Evolutionary conservation across 2,888 invertebrate genomes (phyloP).

Genomic region (Hirtodrosophila cameraria): DNA sequence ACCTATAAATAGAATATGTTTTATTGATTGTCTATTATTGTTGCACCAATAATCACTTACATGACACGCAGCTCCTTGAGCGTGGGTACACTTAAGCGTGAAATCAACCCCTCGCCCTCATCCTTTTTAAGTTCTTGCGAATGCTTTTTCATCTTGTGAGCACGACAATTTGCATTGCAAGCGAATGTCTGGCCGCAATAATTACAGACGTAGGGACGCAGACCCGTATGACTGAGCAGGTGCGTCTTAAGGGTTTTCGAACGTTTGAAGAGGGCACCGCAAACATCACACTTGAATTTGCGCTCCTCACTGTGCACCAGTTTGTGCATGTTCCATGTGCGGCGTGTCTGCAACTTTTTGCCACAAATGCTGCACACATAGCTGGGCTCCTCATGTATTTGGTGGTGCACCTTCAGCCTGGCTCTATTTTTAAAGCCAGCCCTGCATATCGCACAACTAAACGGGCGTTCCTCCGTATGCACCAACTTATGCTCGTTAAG

Average conservation of each 20-base stretch:
- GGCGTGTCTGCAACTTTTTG: slow-evolving; percentile 83
- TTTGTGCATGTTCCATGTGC: slow-evolving; percentile 84
- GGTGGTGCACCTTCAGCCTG: slow-evolving; percentile 82
- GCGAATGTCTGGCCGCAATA: slow-evolving; percentile 83
- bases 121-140: slow-evolving; percentile 80
- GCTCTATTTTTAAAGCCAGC: slow-evolving; percentile 82
- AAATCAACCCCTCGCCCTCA: slow-evolving; percentile 69
- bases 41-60: slow-evolving; percentile 52
- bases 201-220: slow-evolving; percentile 82
- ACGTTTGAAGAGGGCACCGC: slow-evolving; percentile 82
- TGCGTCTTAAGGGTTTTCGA: slow-evolving; percentile 83
- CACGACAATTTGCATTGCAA: slow-evolving; percentile 83
- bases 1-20: slow-evolving; percentile 20
- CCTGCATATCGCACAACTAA: slow-evolving; percentile 83
- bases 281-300: slow-evolving; percentile 82
- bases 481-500: slow-evolving; percentile 85
- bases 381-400: slow-evolving; percentile 83
- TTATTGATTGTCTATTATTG: background rate
- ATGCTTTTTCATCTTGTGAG: slow-evolving; percentile 83
- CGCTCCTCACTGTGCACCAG: slow-evolving; percentile 82
- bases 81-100: slow-evolving; percentile 79
- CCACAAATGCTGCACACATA: slow-evolving; percentile 84
- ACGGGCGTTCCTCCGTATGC: slow-evolving; percentile 84
- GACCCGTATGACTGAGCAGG: slow-evolving; percentile 82
- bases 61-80: slow-evolving; percentile 81